Percentiles rank a stretch among this genome's conserved stretches.
phyloP scores from a whole-genome alignment of 2,888 invertebrate genomes.

The Therioaphis trifolii region DNA sequence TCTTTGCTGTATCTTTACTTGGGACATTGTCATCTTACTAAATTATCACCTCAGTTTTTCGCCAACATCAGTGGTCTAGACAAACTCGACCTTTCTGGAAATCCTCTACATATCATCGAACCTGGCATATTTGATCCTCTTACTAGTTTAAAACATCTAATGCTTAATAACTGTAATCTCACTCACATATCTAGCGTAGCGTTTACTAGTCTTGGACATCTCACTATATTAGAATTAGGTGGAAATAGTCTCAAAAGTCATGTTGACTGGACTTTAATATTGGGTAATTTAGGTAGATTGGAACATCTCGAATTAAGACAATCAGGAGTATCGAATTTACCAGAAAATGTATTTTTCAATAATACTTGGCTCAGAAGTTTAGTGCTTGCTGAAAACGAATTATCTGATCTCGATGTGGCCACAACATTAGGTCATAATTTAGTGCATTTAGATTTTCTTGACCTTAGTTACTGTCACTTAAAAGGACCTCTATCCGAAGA shows the following conservation, averaged over 20 bases:
- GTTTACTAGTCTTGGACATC: conserved; percentile 73
- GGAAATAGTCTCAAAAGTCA: conserved; percentile 73
- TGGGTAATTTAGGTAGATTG: conserved; percentile 74
- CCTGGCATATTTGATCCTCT: conserved; percentile 75
- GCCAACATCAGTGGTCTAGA: conserved; percentile 76
- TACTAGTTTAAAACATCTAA: conserved; percentile 76
- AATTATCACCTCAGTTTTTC: conserved; percentile 76
- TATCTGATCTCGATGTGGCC: conserved; percentile 76
- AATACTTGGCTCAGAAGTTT: conserved; percentile 76
- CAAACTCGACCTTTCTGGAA: conserved; percentile 78
- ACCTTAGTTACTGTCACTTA: conserved; percentile 78
- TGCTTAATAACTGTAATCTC: conserved; percentile 76
- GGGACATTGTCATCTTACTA: conserved; percentile 74
- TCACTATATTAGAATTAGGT: conserved; percentile 76
- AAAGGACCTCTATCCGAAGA: conserved; percentile 77
- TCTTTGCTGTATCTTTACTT: conserved; percentile 78
- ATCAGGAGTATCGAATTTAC: conserved; percentile 74
- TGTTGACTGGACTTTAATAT: conserved; percentile 74
- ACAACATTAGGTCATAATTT: conserved; percentile 76
- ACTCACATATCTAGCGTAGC: conserved; percentile 72
- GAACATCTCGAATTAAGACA: conserved; percentile 76
- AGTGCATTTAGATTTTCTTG: conserved; percentile 75
- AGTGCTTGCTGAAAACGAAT: conserved; percentile 76
- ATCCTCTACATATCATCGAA: conserved; percentile 74
- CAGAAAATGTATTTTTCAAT: conserved; percentile 77